Evolutionary conservation across 1,140 invertebrate species (phyloP).

Genomic region (Polypedilum vanderplanki): DNA sequence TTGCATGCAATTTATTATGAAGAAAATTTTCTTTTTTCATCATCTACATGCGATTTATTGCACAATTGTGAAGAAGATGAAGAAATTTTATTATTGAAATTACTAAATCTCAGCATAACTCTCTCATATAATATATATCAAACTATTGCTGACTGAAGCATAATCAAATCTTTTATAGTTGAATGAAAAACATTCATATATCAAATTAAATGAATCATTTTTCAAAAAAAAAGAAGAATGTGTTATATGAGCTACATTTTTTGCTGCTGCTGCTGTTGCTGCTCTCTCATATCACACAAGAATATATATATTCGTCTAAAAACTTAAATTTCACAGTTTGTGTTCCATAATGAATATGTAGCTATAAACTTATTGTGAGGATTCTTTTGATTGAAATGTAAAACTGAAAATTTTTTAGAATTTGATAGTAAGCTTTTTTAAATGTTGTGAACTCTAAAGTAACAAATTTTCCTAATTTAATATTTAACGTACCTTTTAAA

Average conservation of each 20-base stretch:
- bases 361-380: no score
- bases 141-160: constrained; percentile 9
- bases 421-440: no score
- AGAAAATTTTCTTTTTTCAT: background rate
- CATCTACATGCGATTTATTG: background rate
- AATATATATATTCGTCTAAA: background rate
- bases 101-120: background rate
- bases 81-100: background rate
- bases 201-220: constrained; percentile 28
- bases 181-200: constrained; percentile 28
- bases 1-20: constrained; percentile 7
- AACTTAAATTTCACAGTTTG: background rate
- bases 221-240: background rate
- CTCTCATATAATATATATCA: constrained; percentile 2
- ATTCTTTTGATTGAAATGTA: no score
- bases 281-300: background rate
- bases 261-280: background rate
- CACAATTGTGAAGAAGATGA: background rate
- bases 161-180: constrained; percentile 27
- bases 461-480: no score
- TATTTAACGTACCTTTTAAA: no score
- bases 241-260: background rate
- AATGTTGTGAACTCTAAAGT: no score
- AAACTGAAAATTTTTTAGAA: no score
- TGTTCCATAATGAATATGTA: no score